phyloP scores from a whole-genome alignment of 2,113 vertebrate genomes.

The Halichoeres trimaculatus region DNA sequence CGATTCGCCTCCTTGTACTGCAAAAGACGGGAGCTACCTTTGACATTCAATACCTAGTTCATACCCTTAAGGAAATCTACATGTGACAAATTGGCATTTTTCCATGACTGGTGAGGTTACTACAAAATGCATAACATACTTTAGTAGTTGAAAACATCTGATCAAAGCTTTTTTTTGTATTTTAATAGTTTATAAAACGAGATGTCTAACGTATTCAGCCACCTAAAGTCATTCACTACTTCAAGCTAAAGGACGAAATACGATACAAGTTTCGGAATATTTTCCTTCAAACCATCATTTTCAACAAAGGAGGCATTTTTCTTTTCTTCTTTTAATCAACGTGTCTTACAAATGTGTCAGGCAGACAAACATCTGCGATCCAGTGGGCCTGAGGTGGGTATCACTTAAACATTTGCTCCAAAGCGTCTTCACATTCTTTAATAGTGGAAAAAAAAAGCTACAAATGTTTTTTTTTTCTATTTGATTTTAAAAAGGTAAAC shows the following conservation, averaged over 20 bases:
- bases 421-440: constrained; percentile 78
- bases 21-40: constrained; percentile 69
- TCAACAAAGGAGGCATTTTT: constrained; percentile 63
- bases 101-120: constrained; percentile 73
- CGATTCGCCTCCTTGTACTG: constrained; percentile 54
- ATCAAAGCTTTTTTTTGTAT: constrained; percentile 56
- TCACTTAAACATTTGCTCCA: constrained; percentile 61
- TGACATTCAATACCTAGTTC: constrained; percentile 78
- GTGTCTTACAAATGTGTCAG: constrained; percentile 66
- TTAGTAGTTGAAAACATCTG: constrained; percentile 78
- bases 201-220: constrained; percentile 77
- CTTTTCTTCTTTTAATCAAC: constrained; percentile 23
- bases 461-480: constrained; percentile 62
- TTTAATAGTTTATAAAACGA: constrained; percentile 73
- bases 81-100: constrained; percentile 71
- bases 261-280: constrained; percentile 77
- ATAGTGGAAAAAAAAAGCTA: constrained; percentile 78
- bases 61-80: constrained; percentile 70
- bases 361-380: constrained; percentile 69
- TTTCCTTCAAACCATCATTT: constrained; percentile 75
- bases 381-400: constrained; percentile 76
- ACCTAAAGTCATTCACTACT: constrained; percentile 82
- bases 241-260: constrained; percentile 84
- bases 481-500: constrained; percentile 74
- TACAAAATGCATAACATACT: constrained; percentile 81